Evolutionary conservation across 1,140 invertebrate genomes (phyloP).

Genomic region (Drosophila athabasca): DNA sequence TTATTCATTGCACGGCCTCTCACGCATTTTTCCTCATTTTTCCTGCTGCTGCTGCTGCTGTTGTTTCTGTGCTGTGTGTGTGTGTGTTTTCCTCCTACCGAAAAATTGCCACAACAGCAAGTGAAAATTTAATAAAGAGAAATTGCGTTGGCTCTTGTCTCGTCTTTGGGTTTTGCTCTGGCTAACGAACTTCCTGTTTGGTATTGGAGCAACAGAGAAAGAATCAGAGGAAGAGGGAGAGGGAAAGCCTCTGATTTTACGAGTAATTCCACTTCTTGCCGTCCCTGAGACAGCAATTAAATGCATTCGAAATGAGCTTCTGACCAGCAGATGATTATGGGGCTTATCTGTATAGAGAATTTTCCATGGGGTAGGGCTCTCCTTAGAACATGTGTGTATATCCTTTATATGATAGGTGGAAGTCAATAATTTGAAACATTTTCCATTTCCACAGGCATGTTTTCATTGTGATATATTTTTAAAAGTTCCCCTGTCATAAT

Average conservation of each 20-base stretch:
- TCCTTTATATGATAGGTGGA: too few species aligned
- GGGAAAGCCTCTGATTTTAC: background rate
- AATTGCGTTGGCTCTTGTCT: conserved; percentile 32
- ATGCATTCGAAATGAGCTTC: conserved; percentile 1
- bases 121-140: conserved; percentile 77
- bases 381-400: too few species aligned
- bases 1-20: conserved; percentile 71
- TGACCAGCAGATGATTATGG: background rate
- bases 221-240: background rate
- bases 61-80: conserved; percentile 23
- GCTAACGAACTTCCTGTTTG: conserved; percentile 69
- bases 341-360: background rate
- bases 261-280: background rate
- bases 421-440: too few species aligned
- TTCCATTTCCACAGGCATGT: too few species aligned
- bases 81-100: conserved; percentile 10
- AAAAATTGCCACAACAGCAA: conserved; percentile 37
- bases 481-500: too few species aligned
- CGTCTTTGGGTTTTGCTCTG: background rate
- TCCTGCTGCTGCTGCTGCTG: conserved; percentile 16
- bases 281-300: conserved; percentile 42
- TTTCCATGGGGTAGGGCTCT: background rate
- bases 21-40: conserved; percentile 74
- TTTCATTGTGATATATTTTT: too few species aligned
- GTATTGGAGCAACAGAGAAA: background rate